phyloP scores from a whole-genome alignment of 1,140 invertebrate genomes.

The Drosophila funebris region DNA sequence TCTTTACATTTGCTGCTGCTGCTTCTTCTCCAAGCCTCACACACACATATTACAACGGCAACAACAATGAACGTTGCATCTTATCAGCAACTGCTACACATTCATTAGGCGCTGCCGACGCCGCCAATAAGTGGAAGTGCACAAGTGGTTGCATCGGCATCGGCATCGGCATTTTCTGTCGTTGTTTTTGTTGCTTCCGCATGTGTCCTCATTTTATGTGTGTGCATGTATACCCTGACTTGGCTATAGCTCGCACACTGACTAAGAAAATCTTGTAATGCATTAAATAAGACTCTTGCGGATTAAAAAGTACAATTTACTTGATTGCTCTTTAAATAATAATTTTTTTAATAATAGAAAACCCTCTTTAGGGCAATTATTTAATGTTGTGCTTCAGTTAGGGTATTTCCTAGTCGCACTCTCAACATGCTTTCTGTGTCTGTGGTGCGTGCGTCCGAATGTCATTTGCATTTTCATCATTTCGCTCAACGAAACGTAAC shows the following conservation, averaged over 20 bases:
- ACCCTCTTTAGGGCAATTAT: too few relatives aligned
- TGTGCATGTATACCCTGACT: slow-evolving; percentile 25
- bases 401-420: slow-evolving; percentile 9
- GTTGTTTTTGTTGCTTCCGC: slow-evolving; percentile 38
- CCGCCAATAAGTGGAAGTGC: slow-evolving; percentile 74
- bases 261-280: too few relatives aligned
- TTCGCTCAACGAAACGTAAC: slow-evolving; percentile 77
- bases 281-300: too few relatives aligned
- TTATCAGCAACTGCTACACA: slow-evolving; percentile 58
- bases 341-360: too few relatives aligned
- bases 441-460: slow-evolving; percentile 41
- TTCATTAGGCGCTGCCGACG: slow-evolving; percentile 47
- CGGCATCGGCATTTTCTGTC: slow-evolving; percentile 50
- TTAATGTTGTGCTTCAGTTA: neutral
- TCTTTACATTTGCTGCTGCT: slow-evolving; percentile 3
- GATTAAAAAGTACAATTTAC: too few relatives aligned
- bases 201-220: slow-evolving; percentile 22
- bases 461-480: slow-evolving; percentile 72
- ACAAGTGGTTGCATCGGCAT: slow-evolving; percentile 62
- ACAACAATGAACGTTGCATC: slow-evolving; percentile 24
- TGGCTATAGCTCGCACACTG: too few relatives aligned
- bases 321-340: too few relatives aligned
- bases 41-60: slow-evolving; percentile 42
- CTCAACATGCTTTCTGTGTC: neutral
- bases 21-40: slow-evolving; percentile 25